Conservation (phyloP, 2,797 vertebrate genomes). For the Acanthurus lineatus region DNA sequence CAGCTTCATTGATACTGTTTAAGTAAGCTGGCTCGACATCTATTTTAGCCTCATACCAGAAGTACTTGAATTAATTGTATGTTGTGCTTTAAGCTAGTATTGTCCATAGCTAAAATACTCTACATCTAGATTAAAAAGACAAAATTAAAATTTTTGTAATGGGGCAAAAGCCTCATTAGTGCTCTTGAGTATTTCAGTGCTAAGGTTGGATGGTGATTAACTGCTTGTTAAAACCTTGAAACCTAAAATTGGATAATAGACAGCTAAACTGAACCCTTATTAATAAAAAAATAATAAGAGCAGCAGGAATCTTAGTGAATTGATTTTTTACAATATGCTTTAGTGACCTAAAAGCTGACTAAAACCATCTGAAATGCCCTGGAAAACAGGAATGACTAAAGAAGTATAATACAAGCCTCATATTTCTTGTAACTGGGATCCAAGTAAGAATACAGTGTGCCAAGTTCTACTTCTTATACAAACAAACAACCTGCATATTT, state of each 20-base stretch:
- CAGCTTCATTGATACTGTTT: background rate
- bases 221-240: background rate
- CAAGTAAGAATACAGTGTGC: background rate
- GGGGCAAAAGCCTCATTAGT: background rate
- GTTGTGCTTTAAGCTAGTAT: background rate
- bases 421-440: background rate
- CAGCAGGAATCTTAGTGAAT: background rate
- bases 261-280: background rate
- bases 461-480: background rate
- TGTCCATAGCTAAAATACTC: background rate
- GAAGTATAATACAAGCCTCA: background rate
- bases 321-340: background rate
- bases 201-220: background rate
- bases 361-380: background rate
- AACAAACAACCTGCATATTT: background rate
- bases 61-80: background rate
- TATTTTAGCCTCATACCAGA: background rate
- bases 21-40: constrained; percentile 6
- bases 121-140: background rate
- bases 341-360: constrained; percentile 1
- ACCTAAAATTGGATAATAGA: background rate
- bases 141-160: background rate
- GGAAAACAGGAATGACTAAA: background rate
- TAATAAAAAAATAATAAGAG: background rate
- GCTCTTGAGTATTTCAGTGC: background rate